These are phyloP conservation scores for Apamea sordens DNA, from an alignment of 2,888 invertebrate species.

Conservation along the genomic window DNA sequence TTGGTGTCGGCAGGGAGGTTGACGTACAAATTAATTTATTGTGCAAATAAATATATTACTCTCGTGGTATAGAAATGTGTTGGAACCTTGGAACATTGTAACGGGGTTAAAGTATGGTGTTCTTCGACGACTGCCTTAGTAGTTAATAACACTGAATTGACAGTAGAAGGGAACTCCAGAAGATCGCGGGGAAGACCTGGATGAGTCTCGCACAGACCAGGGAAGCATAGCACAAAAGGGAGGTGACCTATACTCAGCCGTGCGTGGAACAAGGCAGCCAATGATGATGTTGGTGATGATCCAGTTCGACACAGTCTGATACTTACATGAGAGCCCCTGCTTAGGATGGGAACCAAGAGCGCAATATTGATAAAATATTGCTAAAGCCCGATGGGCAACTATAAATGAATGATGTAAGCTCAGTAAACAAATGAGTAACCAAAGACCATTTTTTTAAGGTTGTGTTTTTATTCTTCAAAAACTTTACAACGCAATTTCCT, in stretches of 20 bases:
- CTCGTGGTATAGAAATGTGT: not conserved
- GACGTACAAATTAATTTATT: constrained; percentile 52
- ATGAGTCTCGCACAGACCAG: too few species aligned
- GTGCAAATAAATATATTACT: constrained; percentile 38
- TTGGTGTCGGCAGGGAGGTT: constrained; percentile 41
- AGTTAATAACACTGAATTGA: not conserved
- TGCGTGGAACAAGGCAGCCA: not conserved
- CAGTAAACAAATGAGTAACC: too few species aligned
- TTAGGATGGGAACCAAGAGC: not conserved
- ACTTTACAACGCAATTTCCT: not conserved
- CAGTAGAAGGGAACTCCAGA: too few species aligned
- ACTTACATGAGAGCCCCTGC: not conserved
- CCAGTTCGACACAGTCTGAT: not conserved
- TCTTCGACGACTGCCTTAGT: not conserved
- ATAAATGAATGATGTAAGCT: not conserved
- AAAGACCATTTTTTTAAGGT: not conserved
- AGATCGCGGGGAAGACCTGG: not conserved
- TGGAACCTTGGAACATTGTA: not conserved
- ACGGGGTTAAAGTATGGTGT: not conserved
- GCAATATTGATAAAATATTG: not conserved
- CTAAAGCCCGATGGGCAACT: not conserved
- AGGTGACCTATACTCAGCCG: too few species aligned
- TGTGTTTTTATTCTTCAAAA: not conserved
- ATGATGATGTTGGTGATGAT: not conserved
- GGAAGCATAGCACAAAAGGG: too few species aligned